Conservation (phyloP, 2,888 invertebrate species). For the Linnaemya tessellans region DNA sequence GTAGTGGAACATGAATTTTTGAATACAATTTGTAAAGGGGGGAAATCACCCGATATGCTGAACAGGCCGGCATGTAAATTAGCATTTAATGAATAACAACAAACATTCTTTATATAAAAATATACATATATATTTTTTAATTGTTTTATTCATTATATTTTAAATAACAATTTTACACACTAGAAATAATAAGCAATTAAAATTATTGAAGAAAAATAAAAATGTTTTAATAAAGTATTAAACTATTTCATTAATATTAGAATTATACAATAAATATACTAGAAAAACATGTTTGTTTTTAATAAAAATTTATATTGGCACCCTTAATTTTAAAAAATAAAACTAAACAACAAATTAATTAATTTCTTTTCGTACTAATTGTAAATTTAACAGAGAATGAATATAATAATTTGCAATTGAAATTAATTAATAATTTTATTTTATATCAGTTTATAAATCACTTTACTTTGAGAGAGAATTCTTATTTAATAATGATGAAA, state of each 20-base stretch:
- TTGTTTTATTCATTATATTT: neutral
- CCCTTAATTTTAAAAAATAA: conserved; percentile 50
- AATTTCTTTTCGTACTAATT: neutral
- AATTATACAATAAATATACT: conserved; percentile 43
- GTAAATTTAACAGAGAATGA: neutral
- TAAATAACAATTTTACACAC: conserved; percentile 16
- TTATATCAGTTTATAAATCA: neutral
- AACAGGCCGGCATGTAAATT: neutral
- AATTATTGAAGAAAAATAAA: neutral
- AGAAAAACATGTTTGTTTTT: neutral
- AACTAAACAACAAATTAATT: conserved; percentile 29
- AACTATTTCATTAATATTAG: conserved; percentile 31
- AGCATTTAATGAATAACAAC: conserved; percentile 30
- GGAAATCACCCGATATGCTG: neutral
- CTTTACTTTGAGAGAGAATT: conserved; percentile 12
- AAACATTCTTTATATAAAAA: conserved; percentile 20
- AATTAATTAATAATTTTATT: neutral
- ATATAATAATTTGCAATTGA: neutral
- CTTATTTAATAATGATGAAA: neutral
- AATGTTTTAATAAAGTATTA: conserved; percentile 10
- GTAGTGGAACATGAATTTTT: too few species aligned
- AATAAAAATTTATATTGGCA: conserved; percentile 43
- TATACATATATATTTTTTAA: conserved; percentile 34
- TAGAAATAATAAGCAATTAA: conserved; percentile 3
- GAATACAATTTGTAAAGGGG: neutral